These are phyloP conservation scores for Thunnus thynnus DNA, from an alignment of 2,113 vertebrate species.

Conservation along the genomic window DNA sequence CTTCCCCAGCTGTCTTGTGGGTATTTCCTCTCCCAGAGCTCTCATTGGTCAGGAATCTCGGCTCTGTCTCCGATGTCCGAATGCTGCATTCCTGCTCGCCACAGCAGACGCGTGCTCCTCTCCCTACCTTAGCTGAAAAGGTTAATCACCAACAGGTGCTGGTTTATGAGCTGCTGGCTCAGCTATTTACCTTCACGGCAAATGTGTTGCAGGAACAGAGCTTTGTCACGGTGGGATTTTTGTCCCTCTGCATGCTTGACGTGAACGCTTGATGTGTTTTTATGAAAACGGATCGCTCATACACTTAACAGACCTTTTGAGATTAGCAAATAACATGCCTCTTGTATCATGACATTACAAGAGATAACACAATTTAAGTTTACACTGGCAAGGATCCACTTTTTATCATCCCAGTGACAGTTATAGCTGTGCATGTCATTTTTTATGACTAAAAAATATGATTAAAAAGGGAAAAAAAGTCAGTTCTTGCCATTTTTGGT, in stretches of 20 bases:
- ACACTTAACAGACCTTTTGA: no score
- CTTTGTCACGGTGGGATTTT: slow-evolving; percentile 53
- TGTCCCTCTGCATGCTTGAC: slow-evolving; percentile 6
- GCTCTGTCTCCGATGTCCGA: slow-evolving; percentile 58
- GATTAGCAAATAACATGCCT: no score
- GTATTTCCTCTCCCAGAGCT: slow-evolving; percentile 58
- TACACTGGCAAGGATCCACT: no score
- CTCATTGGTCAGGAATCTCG: slow-evolving; percentile 53
- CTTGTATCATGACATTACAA: no score
- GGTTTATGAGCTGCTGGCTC: slow-evolving; percentile 69
- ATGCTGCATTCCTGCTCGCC: slow-evolving; percentile 53
- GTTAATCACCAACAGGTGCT: slow-evolving; percentile 84
- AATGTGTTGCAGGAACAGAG: slow-evolving; percentile 50
- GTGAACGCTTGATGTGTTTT: no score
- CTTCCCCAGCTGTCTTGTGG: slow-evolving; percentile 68
- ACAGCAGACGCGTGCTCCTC: slow-evolving; percentile 34
- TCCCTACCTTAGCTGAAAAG: slow-evolving; percentile 70
- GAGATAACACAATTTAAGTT: no score
- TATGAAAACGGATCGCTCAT: no score
- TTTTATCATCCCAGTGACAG: no score
- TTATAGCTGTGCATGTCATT: no score
- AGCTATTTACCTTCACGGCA: slow-evolving; percentile 71
- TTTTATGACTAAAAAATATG: no score
- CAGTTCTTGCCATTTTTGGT: no score
- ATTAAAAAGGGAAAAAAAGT: no score